phyloP scores from a whole-genome alignment of 2,888 invertebrate species.

The Achlya flavicornis region DNA sequence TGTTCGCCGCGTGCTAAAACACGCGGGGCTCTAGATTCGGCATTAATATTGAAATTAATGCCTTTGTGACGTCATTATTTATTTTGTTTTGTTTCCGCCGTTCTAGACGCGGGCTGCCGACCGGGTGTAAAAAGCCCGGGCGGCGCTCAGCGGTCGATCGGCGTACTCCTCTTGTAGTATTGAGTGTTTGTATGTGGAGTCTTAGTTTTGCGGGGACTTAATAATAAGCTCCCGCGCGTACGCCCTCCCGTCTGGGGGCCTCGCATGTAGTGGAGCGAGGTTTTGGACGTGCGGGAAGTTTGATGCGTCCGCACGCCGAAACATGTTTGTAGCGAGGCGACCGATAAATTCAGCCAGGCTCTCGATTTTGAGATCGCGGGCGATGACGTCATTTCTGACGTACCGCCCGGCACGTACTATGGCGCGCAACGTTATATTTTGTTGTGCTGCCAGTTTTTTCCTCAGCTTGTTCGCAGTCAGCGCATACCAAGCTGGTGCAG shows the following conservation, averaged over 20 bases:
- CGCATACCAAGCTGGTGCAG: conserved; percentile 21
- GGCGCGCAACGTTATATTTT: conserved; percentile 14
- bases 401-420: neutral
- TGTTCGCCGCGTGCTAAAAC: no score
- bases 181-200: no score
- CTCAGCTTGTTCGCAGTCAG: neutral
- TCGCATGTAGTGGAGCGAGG: neutral
- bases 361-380: conserved; percentile 15
- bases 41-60: no score
- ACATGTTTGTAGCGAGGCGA: conserved; percentile 19
- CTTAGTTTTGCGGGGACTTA: no score
- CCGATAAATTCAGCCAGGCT: conserved; percentile 14
- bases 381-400: conserved; percentile 7
- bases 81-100: no score
- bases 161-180: no score
- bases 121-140: no score
- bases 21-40: no score
- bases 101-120: no score
- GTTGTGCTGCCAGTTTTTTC: neutral
- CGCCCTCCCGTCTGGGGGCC: neutral
- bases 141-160: no score
- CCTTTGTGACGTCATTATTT: no score
- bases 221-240: neutral
- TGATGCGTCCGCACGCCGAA: conserved; percentile 18
- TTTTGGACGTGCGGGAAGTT: neutral